Evolutionary conservation across 2,797 vertebrate genomes (phyloP), one percentile per base, ranked within the genome.

Genomic region (Hoplostethus mediterraneus): DNA sequence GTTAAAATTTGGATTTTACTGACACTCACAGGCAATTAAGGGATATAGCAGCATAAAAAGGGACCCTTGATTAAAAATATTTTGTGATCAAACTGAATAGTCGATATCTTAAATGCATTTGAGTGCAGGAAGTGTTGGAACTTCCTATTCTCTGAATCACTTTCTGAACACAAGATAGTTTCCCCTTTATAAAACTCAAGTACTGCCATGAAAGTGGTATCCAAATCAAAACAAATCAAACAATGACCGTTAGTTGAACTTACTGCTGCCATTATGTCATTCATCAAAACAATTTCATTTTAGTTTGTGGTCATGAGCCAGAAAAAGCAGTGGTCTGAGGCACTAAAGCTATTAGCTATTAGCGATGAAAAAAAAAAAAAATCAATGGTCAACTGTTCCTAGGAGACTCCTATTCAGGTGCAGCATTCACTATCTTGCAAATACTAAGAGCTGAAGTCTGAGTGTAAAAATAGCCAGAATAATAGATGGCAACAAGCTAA

Each of bases 311-410:
- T 90, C 92, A 92, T 83, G 71, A 73, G 76, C 58, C 87, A 82
- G 81, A 77, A 87, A 87, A 93, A 86, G 78, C 67, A 87, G 84
- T 84, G 89, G 93, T 87, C 85, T 77, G 77, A 89, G 88, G 87
- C 91, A 89, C 91, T 72, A 82, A 94, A 89, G 21, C 21, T n/a
- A 21, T 1, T 21, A 21, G 93, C 96, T 94, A 96, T 97, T 96
- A 96, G 94, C 86, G 87, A 71, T 84, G 93, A 95, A 92, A 47
- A 93, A 94, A 17, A 71, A 45, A 42, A 69, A 51, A 87, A 97
- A 98, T 98, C 96, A 93, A 98, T 96, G 80, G 74, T 82, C 88
- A 94, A 93, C 91, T 87, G 89, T 90, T 93, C 93, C 90, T 89
- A 66, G 80, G 87, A 90, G 93, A 92, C 93, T 91, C 90, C 87